These are phyloP conservation scores for Drosophila mayri DNA, from an alignment of 1,140 invertebrate species.

Conservation along the genomic window DNA sequence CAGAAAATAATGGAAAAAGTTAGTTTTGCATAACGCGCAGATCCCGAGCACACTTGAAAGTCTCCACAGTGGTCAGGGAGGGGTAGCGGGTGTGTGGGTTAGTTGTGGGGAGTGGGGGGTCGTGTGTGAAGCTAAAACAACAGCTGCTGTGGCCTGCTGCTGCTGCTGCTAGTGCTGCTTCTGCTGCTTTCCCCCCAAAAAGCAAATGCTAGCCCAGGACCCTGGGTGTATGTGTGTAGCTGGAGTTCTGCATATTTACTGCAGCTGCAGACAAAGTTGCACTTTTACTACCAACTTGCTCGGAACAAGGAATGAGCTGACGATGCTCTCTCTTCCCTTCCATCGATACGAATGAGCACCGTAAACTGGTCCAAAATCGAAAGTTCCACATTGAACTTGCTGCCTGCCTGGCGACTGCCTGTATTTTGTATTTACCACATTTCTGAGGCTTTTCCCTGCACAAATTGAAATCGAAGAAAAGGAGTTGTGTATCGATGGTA, in stretches of 20 bases:
- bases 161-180: neutral
- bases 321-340: conserved; percentile 15
- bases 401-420: neutral
- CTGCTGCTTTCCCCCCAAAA: conserved; percentile 26
- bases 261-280: conserved; percentile 68
- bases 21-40: conserved; percentile 81
- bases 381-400: conserved; percentile 69
- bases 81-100: neutral
- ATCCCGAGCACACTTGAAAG: conserved; percentile 69
- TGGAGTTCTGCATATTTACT: conserved; percentile 50
- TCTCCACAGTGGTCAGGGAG: conserved; percentile 36
- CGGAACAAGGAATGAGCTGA: conserved; percentile 53
- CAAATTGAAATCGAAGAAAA: conserved; percentile 32
- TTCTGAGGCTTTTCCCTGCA: conserved; percentile 13
- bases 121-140: conserved; percentile 57
- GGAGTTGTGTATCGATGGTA: neutral
- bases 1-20: conserved; percentile 82
- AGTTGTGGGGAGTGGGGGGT: neutral
- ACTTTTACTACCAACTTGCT: conserved; percentile 64
- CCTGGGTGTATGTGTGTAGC: conserved; percentile 31
- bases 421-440: conserved; percentile 14
- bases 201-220: conserved; percentile 30
- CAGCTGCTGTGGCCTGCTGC: conserved; percentile 55
- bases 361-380: conserved; percentile 71
- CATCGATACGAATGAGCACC: conserved; percentile 3